A percentile compares a stretch with the other conserved stretches of the same genome.
phyloP scores from a whole-genome alignment of 1,140 invertebrate genomes.

The Batillaria attramentaria region DNA sequence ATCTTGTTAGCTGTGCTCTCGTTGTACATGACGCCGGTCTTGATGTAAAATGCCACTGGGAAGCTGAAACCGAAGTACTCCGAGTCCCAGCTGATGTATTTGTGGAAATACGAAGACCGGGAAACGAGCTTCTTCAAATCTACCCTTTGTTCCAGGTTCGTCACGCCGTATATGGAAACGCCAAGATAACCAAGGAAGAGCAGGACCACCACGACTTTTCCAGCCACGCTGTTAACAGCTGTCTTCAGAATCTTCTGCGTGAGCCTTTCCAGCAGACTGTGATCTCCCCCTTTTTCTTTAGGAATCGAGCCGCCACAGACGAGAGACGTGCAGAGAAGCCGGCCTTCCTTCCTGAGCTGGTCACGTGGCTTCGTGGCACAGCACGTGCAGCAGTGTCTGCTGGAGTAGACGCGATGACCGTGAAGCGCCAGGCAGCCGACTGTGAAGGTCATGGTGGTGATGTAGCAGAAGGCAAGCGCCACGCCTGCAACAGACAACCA shows the following conservation, averaged over 20 bases:
- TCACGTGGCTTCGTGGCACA: constrained; percentile 19
- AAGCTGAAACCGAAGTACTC: constrained; percentile 38
- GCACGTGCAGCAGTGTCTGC: constrained; percentile 24
- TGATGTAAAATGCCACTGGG: constrained; percentile 36
- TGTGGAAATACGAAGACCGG: constrained; percentile 61
- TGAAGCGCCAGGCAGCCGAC: constrained; percentile 90
- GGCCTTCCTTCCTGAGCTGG: constrained; percentile 24
- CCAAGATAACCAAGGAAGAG: constrained; percentile 86
- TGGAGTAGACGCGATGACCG: constrained; percentile 84
- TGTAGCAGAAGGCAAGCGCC: constrained; percentile 91
- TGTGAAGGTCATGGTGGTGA: constrained; percentile 96
- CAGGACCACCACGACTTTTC: constrained; percentile 79
- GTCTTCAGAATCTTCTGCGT: constrained; percentile 25
- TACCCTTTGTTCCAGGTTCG: constrained; percentile 88
- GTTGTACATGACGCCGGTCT: constrained; percentile 24
- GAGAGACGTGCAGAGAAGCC: background rate
- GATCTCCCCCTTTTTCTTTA: background rate
- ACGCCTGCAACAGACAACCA: constrained; percentile 77
- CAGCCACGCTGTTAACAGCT: constrained; percentile 73
- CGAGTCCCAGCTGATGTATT: constrained; percentile 35
- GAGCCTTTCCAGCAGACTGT: constrained; percentile 27
- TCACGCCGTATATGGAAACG: constrained; percentile 89
- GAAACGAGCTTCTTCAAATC: constrained; percentile 75
- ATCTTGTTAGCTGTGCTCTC: constrained; percentile 4
- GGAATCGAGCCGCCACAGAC: constrained; percentile 24